Conservation (phyloP, 2,113 vertebrate species). For the Castor canadensis region DNA sequence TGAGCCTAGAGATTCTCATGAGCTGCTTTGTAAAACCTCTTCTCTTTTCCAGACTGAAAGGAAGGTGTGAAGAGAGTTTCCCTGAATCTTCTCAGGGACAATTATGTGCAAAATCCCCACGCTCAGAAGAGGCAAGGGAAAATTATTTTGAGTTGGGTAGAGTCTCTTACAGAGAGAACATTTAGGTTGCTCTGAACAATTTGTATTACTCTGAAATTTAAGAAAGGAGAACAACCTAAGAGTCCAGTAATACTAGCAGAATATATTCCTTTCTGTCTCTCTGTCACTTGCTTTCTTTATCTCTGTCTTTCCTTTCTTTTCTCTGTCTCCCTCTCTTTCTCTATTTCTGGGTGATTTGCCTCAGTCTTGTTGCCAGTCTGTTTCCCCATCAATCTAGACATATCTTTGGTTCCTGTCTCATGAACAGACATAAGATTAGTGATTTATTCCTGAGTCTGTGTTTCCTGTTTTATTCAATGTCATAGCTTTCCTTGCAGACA, state of each 20-base stretch:
- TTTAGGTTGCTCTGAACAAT: slow-evolving; percentile 2
- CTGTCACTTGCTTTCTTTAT: background rate
- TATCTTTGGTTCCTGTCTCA: slow-evolving; percentile 12
- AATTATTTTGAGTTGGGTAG: background rate
- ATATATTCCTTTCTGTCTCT: background rate
- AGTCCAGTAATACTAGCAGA: background rate
- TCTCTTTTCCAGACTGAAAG: background rate
- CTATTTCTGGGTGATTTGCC: background rate
- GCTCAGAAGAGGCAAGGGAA: background rate
- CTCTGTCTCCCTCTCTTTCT: background rate
- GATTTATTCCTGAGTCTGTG: background rate
- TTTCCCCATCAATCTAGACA: background rate
- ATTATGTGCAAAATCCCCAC: slow-evolving; percentile 34
- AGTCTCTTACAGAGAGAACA: background rate
- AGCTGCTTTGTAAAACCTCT: background rate
- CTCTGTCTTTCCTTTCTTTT: background rate
- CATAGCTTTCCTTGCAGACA: background rate
- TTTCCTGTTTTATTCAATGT: background rate
- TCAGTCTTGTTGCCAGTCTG: background rate
- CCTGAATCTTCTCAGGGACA: background rate
- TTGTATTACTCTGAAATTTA: slow-evolving; percentile 33
- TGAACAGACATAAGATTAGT: background rate
- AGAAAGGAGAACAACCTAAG: slow-evolving; percentile 33
- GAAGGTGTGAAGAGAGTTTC: background rate
- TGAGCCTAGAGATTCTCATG: slow-evolving; percentile 25